A percentile compares a stretch with the other conserved stretches of the same genome.
Conservation (phyloP, 2,888 invertebrate genomes). For the Neoascia interrupta region DNA sequence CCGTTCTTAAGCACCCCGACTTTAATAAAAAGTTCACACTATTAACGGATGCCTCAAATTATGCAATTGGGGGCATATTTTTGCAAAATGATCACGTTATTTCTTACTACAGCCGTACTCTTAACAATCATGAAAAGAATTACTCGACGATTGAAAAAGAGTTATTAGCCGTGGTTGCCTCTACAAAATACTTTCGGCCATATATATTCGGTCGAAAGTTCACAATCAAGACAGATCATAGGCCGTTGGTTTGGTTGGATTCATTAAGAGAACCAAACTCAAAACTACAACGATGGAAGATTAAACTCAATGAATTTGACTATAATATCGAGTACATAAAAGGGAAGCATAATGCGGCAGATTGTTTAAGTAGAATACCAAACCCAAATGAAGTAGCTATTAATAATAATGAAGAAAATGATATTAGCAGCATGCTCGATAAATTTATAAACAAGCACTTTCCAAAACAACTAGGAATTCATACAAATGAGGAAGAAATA, state of each 20-base stretch:
- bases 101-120: conserved; percentile 72
- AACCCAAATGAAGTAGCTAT: no score
- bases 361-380: neutral
- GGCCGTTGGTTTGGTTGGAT: conserved; percentile 76
- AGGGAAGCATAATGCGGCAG: conserved; percentile 39
- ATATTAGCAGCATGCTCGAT: no score
- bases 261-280: conserved; percentile 76
- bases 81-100: conserved; percentile 71
- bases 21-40: no score
- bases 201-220: conserved; percentile 76
- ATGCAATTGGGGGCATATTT: conserved; percentile 71
- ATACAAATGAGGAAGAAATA: no score
- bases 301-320: conserved; percentile 73
- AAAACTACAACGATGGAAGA: conserved; percentile 75
- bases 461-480: no score
- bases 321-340: conserved; percentile 71
- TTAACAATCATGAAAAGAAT: conserved; percentile 67
- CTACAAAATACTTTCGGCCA: conserved; percentile 74
- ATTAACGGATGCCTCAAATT: no score
- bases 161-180: conserved; percentile 74
- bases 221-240: conserved; percentile 76
- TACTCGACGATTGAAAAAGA: conserved; percentile 75
- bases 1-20: no score
- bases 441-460: no score
- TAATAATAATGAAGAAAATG: no score